Conservation (phyloP, 1,140 invertebrate genomes). For the Saccostrea cuccullata region DNA sequence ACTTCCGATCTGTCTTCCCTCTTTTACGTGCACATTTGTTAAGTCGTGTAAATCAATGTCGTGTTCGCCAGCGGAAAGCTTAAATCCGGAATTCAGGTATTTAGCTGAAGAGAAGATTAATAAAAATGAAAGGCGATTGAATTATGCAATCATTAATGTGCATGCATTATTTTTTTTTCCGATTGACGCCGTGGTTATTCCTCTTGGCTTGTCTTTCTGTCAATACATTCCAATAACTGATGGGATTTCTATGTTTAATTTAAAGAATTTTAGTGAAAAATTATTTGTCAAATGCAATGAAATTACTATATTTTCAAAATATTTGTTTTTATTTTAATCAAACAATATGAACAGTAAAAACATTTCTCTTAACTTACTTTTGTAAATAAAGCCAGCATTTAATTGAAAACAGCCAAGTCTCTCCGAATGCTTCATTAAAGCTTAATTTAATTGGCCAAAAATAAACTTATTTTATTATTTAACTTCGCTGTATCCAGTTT, state of each 20-base stretch:
- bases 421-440: conserved; percentile 1
- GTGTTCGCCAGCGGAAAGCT: background rate
- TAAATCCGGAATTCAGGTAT: background rate
- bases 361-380: background rate
- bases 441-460: background rate
- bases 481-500: background rate
- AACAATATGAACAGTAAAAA: too few relatives aligned
- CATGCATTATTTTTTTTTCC: background rate
- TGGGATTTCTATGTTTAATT: too few relatives aligned
- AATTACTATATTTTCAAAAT: background rate
- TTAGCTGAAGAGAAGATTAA: background rate
- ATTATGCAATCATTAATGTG: background rate
- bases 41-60: conserved; percentile 7
- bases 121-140: background rate
- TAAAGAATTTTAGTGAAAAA: background rate
- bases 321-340: too few relatives aligned
- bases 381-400: background rate
- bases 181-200: background rate
- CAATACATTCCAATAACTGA: background rate
- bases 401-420: background rate
- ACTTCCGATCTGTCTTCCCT: background rate
- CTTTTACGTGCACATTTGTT: conserved; percentile 7
- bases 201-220: background rate
- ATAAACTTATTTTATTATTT: background rate
- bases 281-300: background rate